Evolutionary conservation across 2,113 vertebrate species (phyloP).

Genomic region (Propithecus coquereli): DNA sequence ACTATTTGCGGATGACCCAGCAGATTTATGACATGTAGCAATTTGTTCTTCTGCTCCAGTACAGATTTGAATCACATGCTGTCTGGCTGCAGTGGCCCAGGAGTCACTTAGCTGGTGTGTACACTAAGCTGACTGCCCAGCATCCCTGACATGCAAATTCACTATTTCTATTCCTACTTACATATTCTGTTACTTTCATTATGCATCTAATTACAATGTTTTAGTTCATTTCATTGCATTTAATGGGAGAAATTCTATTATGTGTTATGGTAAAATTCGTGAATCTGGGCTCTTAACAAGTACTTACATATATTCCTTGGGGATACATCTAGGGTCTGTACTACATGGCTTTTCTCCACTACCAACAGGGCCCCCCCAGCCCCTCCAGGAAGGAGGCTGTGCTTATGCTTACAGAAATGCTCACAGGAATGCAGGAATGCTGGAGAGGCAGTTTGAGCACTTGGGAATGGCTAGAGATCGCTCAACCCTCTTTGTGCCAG

Average conservation of each 20-base stretch:
- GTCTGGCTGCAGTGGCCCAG: background rate
- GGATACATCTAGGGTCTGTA: background rate
- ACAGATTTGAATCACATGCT: conserved; percentile 31
- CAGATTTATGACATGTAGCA: conserved; percentile 49
- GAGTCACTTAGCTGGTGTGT: background rate
- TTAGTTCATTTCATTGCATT: background rate
- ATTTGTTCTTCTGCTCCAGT: conserved; percentile 45
- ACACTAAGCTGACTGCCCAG: background rate
- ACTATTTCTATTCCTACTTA: background rate
- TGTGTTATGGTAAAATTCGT: background rate
- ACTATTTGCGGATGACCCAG: conserved; percentile 62
- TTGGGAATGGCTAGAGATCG: background rate
- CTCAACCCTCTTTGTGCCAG: background rate
- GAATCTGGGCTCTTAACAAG: background rate
- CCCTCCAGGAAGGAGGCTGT: background rate
- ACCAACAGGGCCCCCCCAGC: background rate
- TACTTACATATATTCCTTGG: background rate
- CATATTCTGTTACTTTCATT: background rate
- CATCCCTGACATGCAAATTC: background rate
- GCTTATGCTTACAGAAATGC: background rate
- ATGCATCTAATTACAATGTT: conserved; percentile 13
- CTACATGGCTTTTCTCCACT: background rate
- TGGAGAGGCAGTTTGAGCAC: background rate
- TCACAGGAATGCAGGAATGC: background rate
- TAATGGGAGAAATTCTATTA: background rate